phyloP scores from a whole-genome alignment of 2,113 vertebrate species.

The Leiothrix lutea region DNA sequence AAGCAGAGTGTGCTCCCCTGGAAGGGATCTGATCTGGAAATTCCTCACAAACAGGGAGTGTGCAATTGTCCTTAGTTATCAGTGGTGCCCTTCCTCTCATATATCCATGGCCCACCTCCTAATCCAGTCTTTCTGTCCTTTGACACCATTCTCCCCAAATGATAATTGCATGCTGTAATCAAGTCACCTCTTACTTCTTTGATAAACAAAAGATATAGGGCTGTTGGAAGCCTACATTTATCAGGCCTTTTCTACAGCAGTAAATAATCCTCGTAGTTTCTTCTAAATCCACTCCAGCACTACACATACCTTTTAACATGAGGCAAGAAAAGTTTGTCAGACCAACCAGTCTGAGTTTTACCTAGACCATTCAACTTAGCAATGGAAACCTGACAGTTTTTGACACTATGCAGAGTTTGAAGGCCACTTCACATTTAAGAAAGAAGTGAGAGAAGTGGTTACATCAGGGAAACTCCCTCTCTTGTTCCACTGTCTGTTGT shows the following conservation, averaged over 20 bases:
- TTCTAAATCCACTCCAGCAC: background rate
- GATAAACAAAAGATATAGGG: background rate
- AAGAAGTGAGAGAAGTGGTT: background rate
- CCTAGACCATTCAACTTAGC: background rate
- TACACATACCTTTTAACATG: background rate
- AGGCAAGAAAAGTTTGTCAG: background rate
- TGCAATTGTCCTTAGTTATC: background rate
- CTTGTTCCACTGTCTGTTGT: background rate
- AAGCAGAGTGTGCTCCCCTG: rapidly evolving
- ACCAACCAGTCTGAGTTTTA: background rate
- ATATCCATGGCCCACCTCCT: background rate
- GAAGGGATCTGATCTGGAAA: background rate
- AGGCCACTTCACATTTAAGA: background rate
- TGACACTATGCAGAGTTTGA: background rate
- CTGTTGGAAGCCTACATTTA: background rate
- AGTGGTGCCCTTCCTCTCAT: background rate
- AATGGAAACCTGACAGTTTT: background rate
- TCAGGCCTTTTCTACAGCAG: background rate
- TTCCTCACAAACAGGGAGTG: background rate
- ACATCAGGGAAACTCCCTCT: background rate
- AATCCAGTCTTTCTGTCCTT: background rate
- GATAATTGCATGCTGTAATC: background rate
- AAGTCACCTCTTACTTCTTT: background rate
- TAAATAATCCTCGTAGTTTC: background rate
- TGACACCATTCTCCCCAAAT: background rate